Evolutionary conservation across 2,113 vertebrate species (phyloP).

Genomic region (Phainopepla nitens): DNA sequence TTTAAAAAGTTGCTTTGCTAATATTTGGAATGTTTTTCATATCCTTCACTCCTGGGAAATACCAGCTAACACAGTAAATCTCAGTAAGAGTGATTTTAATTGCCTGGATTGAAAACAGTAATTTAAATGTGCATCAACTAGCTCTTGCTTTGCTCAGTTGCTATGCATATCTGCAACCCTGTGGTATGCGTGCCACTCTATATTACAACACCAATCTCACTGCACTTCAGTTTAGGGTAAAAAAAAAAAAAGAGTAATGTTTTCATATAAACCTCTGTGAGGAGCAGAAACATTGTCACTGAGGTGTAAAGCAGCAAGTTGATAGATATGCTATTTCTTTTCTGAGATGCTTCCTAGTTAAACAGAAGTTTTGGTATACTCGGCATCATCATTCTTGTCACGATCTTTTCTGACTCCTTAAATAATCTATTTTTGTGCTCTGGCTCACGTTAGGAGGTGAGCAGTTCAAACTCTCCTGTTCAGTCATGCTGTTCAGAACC

Average conservation of each 20-base stretch:
- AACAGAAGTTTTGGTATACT: neutral
- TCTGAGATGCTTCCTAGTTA: neutral
- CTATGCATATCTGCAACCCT: neutral
- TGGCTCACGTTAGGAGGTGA: neutral
- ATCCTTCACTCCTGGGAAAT: neutral
- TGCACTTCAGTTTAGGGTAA: neutral
- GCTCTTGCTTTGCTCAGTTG: neutral
- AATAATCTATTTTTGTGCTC: neutral
- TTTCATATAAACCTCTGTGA: neutral
- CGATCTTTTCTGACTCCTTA: neutral
- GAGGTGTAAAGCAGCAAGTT: neutral
- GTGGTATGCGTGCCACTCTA: neutral
- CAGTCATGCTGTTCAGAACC: fast-evolving
- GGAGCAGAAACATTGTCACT: neutral
- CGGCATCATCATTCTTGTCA: neutral
- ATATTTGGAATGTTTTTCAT: neutral
- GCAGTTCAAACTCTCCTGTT: neutral
- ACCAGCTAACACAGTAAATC: neutral
- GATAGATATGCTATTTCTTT: neutral
- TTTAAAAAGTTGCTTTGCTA: neutral
- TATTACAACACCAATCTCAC: neutral
- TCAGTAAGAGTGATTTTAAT: neutral
- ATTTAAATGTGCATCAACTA: neutral
- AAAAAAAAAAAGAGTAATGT: neutral
- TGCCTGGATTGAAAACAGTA: neutral